A percentile compares a stretch with the other conserved stretches of the same genome.
Conservation (phyloP, 1,140 invertebrate genomes). For the Zaprionus tsacasi region DNA sequence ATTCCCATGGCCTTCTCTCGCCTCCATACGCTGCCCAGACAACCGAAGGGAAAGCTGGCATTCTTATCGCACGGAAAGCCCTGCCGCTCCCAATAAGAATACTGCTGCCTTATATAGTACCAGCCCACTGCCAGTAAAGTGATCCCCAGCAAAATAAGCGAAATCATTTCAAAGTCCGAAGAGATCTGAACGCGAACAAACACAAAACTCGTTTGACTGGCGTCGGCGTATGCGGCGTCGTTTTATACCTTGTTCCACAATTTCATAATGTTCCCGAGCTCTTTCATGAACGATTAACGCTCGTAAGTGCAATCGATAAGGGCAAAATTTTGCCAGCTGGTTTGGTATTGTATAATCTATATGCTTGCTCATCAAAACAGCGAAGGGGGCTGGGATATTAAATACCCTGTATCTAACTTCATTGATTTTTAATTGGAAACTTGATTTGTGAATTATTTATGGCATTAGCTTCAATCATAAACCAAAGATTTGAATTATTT, state of each 20-base stretch:
- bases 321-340: neutral
- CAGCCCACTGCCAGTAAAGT: conserved; percentile 51
- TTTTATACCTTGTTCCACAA: conserved; percentile 28
- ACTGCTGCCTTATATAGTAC: conserved; percentile 64
- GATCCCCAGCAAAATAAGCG: conserved; percentile 35
- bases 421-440: too few species aligned
- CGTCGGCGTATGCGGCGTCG: neutral
- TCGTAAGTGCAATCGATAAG: neutral
- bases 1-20: conserved; percentile 65
- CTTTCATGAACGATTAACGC: conserved; percentile 20
- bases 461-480: too few species aligned
- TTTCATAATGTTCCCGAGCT: conserved; percentile 39
- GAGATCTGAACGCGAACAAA: conserved; percentile 6
- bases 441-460: too few species aligned
- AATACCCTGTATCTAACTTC: too few species aligned
- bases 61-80: conserved; percentile 59
- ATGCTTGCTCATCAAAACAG: too few species aligned
- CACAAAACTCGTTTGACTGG: conserved; percentile 19
- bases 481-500: too few species aligned
- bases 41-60: conserved; percentile 69
- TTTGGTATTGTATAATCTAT: neutral
- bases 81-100: conserved; percentile 63
- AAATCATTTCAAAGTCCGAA: conserved; percentile 43
- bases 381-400: too few species aligned
- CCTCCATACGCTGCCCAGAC: conserved; percentile 53